phyloP scores from a whole-genome alignment of 1,140 invertebrate species.

The Hypothenemus hampei region DNA sequence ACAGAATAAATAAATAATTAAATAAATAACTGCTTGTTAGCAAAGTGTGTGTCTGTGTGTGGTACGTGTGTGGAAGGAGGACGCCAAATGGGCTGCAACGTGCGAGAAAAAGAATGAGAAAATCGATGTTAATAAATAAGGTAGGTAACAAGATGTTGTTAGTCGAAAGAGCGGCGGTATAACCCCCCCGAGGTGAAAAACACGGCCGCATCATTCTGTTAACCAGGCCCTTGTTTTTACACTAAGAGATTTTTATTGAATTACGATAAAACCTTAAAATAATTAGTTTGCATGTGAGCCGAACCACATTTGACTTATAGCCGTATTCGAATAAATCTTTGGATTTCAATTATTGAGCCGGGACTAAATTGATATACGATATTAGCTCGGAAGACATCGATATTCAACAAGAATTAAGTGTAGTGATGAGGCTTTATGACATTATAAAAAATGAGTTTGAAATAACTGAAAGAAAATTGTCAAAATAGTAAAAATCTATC shows the following conservation, averaged over 20 bases:
- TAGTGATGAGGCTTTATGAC: no score
- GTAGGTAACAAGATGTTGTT: constrained; percentile 46
- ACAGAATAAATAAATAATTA: constrained; percentile 48
- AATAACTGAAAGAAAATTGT: no score
- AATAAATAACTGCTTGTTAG: constrained; percentile 48
- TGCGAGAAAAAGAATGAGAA: constrained; percentile 29
- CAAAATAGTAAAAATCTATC: no score
- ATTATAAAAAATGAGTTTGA: no score
- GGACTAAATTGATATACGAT: no score
- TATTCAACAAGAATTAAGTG: no score
- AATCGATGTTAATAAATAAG: constrained; percentile 43
- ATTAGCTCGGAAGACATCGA: no score
- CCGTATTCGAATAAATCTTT: no score
- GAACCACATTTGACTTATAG: no score
- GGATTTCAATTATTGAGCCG: no score
- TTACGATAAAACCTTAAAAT: constrained; percentile 31
- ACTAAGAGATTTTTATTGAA: constrained; percentile 29
- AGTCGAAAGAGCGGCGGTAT: constrained; percentile 42
- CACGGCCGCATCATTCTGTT: constrained; percentile 31
- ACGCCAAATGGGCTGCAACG: constrained; percentile 9
- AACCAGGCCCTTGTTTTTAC: constrained; percentile 25
- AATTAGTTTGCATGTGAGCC: constrained; percentile 24
- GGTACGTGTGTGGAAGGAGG: constrained; percentile 13
- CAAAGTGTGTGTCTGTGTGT: constrained; percentile 46
- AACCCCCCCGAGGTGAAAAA: constrained; percentile 44